These are phyloP conservation scores for Irena cyanogastra DNA, from an alignment of 2,113 vertebrate genomes.

Conservation along the genomic window DNA sequence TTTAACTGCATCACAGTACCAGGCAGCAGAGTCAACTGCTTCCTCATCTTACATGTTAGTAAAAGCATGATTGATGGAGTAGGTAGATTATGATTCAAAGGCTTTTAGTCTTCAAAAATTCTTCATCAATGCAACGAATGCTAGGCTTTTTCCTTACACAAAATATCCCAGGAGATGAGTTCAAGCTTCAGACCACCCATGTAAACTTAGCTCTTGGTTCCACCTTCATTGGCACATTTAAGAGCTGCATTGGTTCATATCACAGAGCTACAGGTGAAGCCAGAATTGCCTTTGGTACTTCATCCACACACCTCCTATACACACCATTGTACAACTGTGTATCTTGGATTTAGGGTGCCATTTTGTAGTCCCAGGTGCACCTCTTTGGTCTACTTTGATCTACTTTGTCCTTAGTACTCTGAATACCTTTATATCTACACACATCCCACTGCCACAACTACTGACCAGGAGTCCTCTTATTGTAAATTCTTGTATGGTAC, in stretches of 20 bases:
- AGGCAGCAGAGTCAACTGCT: not conserved
- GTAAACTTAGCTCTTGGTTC: not conserved
- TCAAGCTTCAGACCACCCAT: not conserved
- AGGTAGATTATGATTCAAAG: not conserved
- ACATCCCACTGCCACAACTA: rapidly evolving
- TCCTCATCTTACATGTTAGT: not conserved
- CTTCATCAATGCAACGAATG: not conserved
- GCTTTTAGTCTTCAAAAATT: not conserved
- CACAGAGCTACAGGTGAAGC: not conserved
- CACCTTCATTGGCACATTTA: not conserved
- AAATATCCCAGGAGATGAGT: not conserved
- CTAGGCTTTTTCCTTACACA: not conserved
- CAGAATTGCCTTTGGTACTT: not conserved
- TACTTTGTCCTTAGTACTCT: not conserved
- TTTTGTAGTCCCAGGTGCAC: not conserved
- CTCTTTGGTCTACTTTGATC: not conserved
- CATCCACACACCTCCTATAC: not conserved
- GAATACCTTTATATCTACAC: not conserved
- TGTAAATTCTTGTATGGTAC: not conserved
- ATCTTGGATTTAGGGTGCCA: not conserved
- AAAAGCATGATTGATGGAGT: not conserved
- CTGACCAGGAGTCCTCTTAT: not conserved
- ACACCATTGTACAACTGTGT: not conserved
- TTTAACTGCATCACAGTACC: not conserved
- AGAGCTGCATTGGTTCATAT: not conserved